Base-by-base conservation (phyloP, 2,888 invertebrate species). In the Buathra laborator region DNA sequence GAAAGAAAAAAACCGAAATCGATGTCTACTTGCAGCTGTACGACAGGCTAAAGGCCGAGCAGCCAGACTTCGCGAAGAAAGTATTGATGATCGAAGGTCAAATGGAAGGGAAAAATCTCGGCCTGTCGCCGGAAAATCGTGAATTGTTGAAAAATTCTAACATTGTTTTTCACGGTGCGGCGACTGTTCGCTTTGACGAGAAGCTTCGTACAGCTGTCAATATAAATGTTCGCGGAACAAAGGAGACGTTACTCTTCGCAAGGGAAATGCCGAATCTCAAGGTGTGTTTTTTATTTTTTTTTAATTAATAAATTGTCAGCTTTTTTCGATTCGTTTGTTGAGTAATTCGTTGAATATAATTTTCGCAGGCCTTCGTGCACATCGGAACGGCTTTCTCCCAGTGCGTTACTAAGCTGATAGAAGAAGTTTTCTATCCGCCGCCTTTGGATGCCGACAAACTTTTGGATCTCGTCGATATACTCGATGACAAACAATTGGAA, bases 141-240 rank as follows among this genome's bases (percentile, higher is more conserved):
- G 89, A 94, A 64, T 87, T 91, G 9, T 86, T 96, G 12, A 93
- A 95, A n/a, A 95, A 95, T 84, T 95, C 96, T 0, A 94, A 95
- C 72, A 94, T 97, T 14, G 95, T 97, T 14, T 95, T 97, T 92
- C 97, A 97, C 91, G 96, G 96, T 46, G 97, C 97, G 0, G 97
- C 97, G 2, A 97, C 97, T 0, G 96, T 97, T 10, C 95, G 96
- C 88, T 97, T 97, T 90, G 96, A 97, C 90, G 97, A 97, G 90
- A 95, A 95, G 46, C 93, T 97, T 29, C 95, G 95, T 90, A 90
- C 94, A 2, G 96, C 97, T 0, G 94, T 96, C 12, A 94, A 95
- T 86, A 96, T 97, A 93, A 97, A 97, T 92, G 96, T 97, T 6
- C 93, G 95, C 62, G 96, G 96, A 43, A 96, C 96, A 0, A 95